A percentile compares a stretch with the other conserved stretches of the same genome.
Evolutionary conservation across 2,888 invertebrate genomes (phyloP).

Genomic region (Lagria hirta): DNA sequence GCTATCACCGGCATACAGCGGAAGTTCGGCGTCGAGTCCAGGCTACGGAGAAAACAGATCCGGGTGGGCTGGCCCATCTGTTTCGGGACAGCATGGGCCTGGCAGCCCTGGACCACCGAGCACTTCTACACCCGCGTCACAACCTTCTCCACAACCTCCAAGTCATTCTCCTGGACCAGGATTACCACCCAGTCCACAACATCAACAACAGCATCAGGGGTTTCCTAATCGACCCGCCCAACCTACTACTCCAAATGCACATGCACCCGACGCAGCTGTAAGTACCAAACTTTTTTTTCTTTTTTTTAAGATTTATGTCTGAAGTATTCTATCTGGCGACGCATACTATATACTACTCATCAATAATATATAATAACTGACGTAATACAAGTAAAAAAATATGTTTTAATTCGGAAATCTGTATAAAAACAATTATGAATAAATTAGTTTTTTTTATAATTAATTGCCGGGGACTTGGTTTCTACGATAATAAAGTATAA

Average conservation of each 20-base stretch:
- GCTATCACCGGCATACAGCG: conserved; percentile 51
- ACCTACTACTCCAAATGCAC: conserved; percentile 76
- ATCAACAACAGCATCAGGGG: conserved; percentile 60
- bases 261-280: conserved; percentile 74
- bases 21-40: conserved; percentile 48
- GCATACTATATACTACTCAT: no score
- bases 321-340: no score
- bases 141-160: conserved; percentile 53
- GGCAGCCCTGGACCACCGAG: conserved; percentile 47
- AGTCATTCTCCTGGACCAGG: conserved; percentile 58
- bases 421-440: no score
- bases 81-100: conserved; percentile 47
- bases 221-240: conserved; percentile 71
- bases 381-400: no score
- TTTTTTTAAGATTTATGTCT: no score
- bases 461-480: no score
- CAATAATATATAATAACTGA: no score
- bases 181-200: conserved; percentile 61
- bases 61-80: conserved; percentile 49
- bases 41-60: conserved; percentile 49
- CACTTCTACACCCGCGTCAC: conserved; percentile 49
- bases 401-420: no score
- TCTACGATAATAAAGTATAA: no score
- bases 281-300: conserved; percentile 49
- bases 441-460: no score